A percentile compares a stretch with the other conserved stretches of the same genome.
These are phyloP conservation scores for Oncorhynchus clarkii DNA, from an alignment of 2,113 vertebrate genomes.

Conservation along the genomic window DNA sequence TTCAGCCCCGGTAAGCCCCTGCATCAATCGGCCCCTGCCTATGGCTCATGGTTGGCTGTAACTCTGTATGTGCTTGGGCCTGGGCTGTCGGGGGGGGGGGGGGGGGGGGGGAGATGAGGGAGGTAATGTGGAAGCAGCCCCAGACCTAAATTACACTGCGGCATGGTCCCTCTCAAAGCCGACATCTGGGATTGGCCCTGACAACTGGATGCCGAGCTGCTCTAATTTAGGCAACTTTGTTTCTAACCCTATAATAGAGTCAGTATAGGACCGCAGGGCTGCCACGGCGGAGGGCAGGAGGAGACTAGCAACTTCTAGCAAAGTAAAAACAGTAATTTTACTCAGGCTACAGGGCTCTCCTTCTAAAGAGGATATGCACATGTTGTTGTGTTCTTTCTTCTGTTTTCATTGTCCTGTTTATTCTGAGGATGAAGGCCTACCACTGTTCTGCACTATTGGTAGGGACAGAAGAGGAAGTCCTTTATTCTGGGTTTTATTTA, in stretches of 20 bases:
- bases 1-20: too few species aligned
- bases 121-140: conserved; percentile 45
- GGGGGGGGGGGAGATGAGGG: conserved; percentile 9
- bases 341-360: conserved; percentile 45
- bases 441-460: neutral
- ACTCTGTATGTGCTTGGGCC: conserved; percentile 7
- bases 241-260: conserved; percentile 80
- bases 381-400: neutral
- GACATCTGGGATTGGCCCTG: conserved; percentile 76
- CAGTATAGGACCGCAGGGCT: conserved; percentile 62
- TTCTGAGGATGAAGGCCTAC: neutral
- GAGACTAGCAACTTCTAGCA: conserved; percentile 14
- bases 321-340: conserved; percentile 48
- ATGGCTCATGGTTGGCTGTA: too few species aligned
- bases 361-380: neutral
- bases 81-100: conserved; percentile 30
- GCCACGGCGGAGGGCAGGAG: conserved; percentile 35
- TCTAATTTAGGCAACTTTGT: conserved; percentile 80
- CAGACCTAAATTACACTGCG: conserved; percentile 68
- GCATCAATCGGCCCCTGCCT: too few species aligned
- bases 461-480: neutral
- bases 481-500: neutral
- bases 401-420: neutral
- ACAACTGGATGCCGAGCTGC: conserved; percentile 77
- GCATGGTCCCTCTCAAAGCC: conserved; percentile 73